Percentiles rank a stretch among this genome's conserved stretches.
These are phyloP conservation scores for Umimayanthus chanpuru DNA, from an alignment of 92 coral and sea anemone species.

Conservation along the genomic window DNA sequence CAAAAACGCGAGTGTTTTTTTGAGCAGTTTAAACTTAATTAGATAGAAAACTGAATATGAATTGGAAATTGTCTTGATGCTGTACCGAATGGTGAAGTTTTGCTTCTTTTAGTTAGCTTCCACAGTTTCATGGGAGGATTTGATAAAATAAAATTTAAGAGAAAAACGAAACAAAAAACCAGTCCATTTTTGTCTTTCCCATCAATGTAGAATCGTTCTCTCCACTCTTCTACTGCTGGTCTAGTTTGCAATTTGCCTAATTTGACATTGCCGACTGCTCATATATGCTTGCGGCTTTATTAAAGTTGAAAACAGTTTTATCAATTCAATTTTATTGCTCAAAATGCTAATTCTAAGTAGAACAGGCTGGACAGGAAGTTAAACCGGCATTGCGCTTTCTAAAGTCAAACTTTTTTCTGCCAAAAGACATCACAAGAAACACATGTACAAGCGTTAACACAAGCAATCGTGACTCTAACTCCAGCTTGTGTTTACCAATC, in stretches of 20 bases:
- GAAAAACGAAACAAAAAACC: background rate
- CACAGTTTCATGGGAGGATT: background rate
- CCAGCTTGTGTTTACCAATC: background rate
- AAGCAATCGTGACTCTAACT: background rate
- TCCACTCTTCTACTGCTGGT: background rate
- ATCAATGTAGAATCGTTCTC: background rate
- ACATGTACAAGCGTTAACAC: background rate
- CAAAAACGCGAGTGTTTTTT: background rate
- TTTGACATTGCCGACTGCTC: background rate
- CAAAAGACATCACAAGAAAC: background rate
- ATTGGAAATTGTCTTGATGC: background rate
- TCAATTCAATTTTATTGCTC: slow-evolving; percentile 8
- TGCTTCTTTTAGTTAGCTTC: background rate
- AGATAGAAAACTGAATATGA: background rate
- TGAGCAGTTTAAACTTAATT: background rate
- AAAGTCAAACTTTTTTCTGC: too few relatives aligned
- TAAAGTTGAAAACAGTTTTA: slow-evolving; percentile 14
- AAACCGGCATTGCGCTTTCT: too few relatives aligned
- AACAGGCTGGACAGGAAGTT: background rate
- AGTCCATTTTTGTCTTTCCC: background rate
- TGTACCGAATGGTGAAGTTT: background rate
- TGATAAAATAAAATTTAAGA: background rate
- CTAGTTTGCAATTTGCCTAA: background rate
- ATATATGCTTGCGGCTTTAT: slow-evolving; percentile 17
- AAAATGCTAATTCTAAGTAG: slow-evolving; percentile 20